Base-by-base conservation (phyloP, 2,797 vertebrate species). In the Sebastes trivittatus region DNA sequence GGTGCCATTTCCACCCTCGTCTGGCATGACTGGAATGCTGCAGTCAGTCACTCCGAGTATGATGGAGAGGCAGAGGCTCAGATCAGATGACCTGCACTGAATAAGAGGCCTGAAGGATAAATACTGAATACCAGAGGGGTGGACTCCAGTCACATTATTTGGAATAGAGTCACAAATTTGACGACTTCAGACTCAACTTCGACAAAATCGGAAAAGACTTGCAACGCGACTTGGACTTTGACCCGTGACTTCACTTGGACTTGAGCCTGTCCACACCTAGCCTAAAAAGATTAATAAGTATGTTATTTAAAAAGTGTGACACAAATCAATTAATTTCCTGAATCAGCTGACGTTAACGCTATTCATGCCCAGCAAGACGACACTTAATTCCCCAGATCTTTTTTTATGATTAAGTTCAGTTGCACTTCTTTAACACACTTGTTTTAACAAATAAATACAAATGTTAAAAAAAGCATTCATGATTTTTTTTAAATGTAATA, bases 1-100 rank as follows among this genome's bases (percentile, higher is more conserved):
- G 77, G 80, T 92, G 92, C 84, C 88, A 81, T 88, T 86, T 83
- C 85, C 83, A 80, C 72, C 77, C 80, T 74, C 2, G 68, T 81
- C 84, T 87, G 88, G 79, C 60, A 82, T 85, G 69, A 52, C 49
- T 67, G 87, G 84, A 85, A 87, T 73, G 64, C 83, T 75, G 83
- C 77, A 84, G 81, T 71, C 78, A 78, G 82, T 67, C 74, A 42
- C 72, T 77, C 52, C 78, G 75, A 85, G 72, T 70, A 59, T 87
- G 78, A 92, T 78, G 74, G 78, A 90, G 70, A 18, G 34, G 75
- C 75, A 75, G 72, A 75, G 72, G 72, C 72, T 58, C 23, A 62
- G 64, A 78, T 82, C 10, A 1, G 25, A 70, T 87, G 30, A 84
- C 82, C 55, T 49, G 64, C 5, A 7, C 60, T 78, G 52, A 75